Conservation (phyloP, 2,113 vertebrate species). For the Pollimyrus isidori region DNA sequence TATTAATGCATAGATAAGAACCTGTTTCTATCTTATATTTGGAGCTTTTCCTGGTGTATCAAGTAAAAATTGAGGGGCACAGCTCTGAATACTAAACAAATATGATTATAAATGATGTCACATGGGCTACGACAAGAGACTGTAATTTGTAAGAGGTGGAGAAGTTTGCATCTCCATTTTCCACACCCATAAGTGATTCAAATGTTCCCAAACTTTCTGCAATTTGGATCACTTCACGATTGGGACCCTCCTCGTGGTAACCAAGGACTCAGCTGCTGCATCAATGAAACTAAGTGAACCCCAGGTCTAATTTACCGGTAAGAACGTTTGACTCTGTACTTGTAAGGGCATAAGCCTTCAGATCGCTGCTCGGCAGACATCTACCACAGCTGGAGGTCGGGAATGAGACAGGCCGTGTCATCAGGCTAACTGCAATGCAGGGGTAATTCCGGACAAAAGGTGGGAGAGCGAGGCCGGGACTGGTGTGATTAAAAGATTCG, state of each 20-base stretch:
- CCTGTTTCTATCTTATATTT: background rate
- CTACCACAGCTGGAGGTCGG: background rate
- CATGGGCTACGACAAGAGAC: background rate
- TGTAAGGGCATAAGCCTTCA: background rate
- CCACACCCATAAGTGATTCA: background rate
- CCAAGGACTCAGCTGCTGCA: background rate
- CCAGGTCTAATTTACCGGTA: background rate
- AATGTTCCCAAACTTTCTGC: background rate
- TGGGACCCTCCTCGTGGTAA: background rate
- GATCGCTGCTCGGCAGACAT: background rate
- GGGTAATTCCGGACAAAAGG: background rate
- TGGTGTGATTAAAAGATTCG: background rate
- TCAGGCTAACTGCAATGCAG: background rate
- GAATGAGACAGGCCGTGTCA: background rate
- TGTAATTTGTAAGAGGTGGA: background rate
- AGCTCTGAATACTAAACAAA: background rate
- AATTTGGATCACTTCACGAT: background rate
- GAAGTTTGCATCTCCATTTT: background rate
- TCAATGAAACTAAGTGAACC: background rate
- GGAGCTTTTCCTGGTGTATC: background rate
- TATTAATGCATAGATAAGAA: background rate
- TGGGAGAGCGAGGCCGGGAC: background rate
- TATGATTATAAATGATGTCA: background rate
- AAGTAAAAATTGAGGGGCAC: background rate
- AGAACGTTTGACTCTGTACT: background rate